Base-by-base conservation (phyloP, 2,888 invertebrate species). In the Dryomyza anilis region DNA sequence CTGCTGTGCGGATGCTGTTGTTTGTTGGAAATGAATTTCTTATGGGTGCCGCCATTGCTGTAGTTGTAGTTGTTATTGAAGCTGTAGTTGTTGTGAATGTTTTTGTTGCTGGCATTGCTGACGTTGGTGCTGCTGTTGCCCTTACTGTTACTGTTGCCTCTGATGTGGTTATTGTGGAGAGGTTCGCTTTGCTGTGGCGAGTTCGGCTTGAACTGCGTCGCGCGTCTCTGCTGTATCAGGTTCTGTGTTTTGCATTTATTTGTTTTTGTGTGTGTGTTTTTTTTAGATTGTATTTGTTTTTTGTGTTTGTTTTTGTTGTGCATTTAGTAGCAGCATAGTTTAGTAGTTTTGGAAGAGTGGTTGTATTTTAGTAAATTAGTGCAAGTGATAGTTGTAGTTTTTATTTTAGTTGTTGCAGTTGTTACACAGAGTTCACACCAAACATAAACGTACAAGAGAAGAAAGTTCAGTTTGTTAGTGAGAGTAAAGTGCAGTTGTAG, bases 21-120 rank as follows among this genome's bases (percentile, higher is more conserved):
- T 71, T 72, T 71, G 69, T 74, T 72, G 63, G 58, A 36, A 27
- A 66, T 67, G 67, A 70, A 69, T 67, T 70, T 70, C 67, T 70
- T 70, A 61, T 62, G 68, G 60, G n/a, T 71, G 6, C 30, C 59
- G 58, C 65, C 65, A 55, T 58, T 69, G 60, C 16, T 53, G 39
- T 64, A 62, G 63, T 56, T 56, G 33, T 66, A 16, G 59, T 59
- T 45, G 12, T 50, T 56, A 33, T 62, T 55, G 65, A 14, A 43
- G 53, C 46, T 64, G 55, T 46, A 59, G 59, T 12, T 62, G 67
- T 33, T 48, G 70, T 16, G 67, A 55, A 43, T 55, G 63, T 46
- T 59, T 64, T 55, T 46, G 65, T 45, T 65, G 39, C 36, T 53
- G 62, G 33, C 64, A 66, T 39, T 64, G 66, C 60, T 66, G 25